Percentiles rank a stretch among this genome's conserved stretches.
These are phyloP conservation scores for Ophion slaviceki DNA, from an alignment of 2,888 invertebrate species.

Conservation along the genomic window DNA sequence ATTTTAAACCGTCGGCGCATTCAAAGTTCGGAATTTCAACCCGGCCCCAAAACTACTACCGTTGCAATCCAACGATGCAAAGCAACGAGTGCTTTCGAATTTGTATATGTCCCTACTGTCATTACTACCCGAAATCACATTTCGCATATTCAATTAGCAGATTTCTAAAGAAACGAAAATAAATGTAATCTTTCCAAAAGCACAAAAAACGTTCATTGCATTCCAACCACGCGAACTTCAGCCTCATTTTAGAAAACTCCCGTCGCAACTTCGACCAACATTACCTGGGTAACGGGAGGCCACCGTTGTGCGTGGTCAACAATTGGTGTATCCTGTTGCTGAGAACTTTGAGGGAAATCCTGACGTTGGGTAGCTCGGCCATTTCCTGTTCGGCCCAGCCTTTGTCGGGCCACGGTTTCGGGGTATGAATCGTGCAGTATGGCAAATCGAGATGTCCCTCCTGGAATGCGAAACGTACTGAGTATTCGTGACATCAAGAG, in stretches of 20 bases:
- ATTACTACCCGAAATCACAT: neutral
- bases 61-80: too few relatives aligned
- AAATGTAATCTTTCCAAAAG: too few relatives aligned
- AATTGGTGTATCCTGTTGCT: conserved; percentile 88
- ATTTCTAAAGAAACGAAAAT: neutral
- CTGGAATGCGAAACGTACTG: conserved; percentile 71
- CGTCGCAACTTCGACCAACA: conserved; percentile 52
- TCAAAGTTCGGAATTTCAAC: too few relatives aligned
- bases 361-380: conserved; percentile 86
- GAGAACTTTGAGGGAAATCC: conserved; percentile 86
- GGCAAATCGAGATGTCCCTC: conserved; percentile 85
- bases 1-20: too few relatives aligned
- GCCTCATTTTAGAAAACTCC: neutral
- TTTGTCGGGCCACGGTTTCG: conserved; percentile 85
- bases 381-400: conserved; percentile 91
- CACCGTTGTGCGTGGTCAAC: conserved; percentile 90
- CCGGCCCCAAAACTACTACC: too few relatives aligned
- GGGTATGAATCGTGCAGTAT: conserved; percentile 88
- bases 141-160: neutral
- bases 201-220: neutral
- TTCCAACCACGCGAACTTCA: neutral
- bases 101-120: too few relatives aligned
- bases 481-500: neutral
- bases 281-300: conserved; percentile 91
- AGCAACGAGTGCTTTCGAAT: too few relatives aligned